Percentiles rank a stretch among this genome's conserved stretches.
These are phyloP conservation scores for Salticus scenicus DNA, from an alignment of 2,888 invertebrate species.

Conservation along the genomic window DNA sequence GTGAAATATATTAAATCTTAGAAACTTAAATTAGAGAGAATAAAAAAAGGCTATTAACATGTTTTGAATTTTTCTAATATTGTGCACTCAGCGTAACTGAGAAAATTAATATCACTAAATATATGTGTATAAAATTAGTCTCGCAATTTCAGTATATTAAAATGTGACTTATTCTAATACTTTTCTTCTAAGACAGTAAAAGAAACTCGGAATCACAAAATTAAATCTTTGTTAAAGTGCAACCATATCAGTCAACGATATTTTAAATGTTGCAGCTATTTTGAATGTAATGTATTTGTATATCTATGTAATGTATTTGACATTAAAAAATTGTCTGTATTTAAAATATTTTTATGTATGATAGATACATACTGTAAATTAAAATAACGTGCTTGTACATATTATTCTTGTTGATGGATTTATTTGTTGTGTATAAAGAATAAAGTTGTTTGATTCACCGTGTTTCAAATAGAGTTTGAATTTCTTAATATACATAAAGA, in stretches of 20 bases:
- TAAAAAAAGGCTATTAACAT: not conserved
- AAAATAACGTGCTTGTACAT: not conserved
- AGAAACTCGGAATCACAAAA: not conserved
- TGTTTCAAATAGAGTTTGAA: too few relatives aligned
- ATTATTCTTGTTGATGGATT: not conserved
- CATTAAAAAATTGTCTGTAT: too few relatives aligned
- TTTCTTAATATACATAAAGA: too few relatives aligned
- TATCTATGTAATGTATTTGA: too few relatives aligned
- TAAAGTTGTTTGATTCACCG: not conserved
- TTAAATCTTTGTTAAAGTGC: not conserved
- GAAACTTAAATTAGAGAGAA: not conserved
- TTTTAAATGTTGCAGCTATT: conserved; percentile 44
- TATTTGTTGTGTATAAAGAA: conserved; percentile 3
- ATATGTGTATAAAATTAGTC: too few relatives aligned
- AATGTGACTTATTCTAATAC: not conserved
- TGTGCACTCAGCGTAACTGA: not conserved
- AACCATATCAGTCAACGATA: conserved; percentile 35
- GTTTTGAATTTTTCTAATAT: not conserved
- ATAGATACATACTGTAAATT: conserved; percentile 20
- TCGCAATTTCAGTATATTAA: too few relatives aligned
- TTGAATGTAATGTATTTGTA: conserved; percentile 55
- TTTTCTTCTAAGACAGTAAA: too few relatives aligned
- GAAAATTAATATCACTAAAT: not conserved
- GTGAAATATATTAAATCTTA: not conserved
- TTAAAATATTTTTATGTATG: conserved; percentile 59